These are phyloP conservation scores for Helostoma temminkii DNA, from an alignment of 2,797 vertebrate species.

Conservation along the genomic window DNA sequence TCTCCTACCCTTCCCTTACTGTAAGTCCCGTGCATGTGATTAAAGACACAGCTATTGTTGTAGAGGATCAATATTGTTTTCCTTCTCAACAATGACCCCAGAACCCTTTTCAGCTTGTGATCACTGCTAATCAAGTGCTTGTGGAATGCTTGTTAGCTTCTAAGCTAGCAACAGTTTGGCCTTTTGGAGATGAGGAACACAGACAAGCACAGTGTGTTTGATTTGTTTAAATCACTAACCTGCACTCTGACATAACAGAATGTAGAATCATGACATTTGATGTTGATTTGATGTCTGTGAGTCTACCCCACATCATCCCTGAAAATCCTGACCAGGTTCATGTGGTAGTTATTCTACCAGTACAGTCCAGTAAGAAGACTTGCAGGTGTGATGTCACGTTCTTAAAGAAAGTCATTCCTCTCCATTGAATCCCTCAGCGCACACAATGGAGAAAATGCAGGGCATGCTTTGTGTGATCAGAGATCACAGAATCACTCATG, in stretches of 20 bases:
- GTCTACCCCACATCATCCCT: conserved; percentile 15
- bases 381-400: conserved; percentile 30
- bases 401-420: conserved; percentile 26
- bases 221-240: conserved; percentile 70
- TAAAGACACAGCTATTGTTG: conserved; percentile 53
- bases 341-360: conserved; percentile 26
- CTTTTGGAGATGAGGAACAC: conserved; percentile 78
- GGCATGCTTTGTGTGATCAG: conserved; percentile 63
- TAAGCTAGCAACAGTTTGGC: conserved; percentile 54
- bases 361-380: conserved; percentile 27
- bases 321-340: conserved; percentile 26
- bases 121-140: conserved; percentile 83
- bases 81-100: conserved; percentile 49
- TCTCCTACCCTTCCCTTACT: conserved; percentile 79
- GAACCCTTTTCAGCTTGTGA: conserved; percentile 48
- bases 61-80: conserved; percentile 52
- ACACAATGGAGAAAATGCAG: conserved; percentile 48
- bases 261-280: conserved; percentile 38
- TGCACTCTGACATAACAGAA: conserved; percentile 54
- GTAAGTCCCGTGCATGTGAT: conserved; percentile 72
- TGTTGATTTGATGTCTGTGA: conserved; percentile 28
- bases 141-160: conserved; percentile 58
- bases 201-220: conserved; percentile 77
- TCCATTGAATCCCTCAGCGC: conserved; percentile 43
- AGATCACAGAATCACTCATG: conserved; percentile 21